Evolutionary conservation across 2,113 vertebrate genomes (phyloP).

Genomic region (Saguinus imperator): DNA sequence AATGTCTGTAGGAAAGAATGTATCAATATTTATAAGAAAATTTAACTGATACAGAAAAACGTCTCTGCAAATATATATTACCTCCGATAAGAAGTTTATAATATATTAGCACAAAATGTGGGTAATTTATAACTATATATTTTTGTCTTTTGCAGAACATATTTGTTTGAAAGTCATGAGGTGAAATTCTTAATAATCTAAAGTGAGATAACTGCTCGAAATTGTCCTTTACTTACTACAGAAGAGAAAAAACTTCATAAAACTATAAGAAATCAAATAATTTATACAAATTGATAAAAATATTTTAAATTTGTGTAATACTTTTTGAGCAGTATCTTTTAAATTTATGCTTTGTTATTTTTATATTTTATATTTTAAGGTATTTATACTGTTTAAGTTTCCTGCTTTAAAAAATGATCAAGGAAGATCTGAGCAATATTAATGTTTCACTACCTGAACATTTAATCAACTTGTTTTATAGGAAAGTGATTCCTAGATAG

Average conservation of each 20-base stretch:
- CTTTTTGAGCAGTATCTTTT: background rate
- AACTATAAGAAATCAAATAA: background rate
- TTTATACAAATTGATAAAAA: background rate
- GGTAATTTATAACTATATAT: background rate
- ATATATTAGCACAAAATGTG: background rate
- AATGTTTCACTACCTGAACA: background rate
- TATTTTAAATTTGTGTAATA: background rate
- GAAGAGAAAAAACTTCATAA: background rate
- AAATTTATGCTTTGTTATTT: slow-evolving; percentile 24
- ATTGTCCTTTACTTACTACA: background rate
- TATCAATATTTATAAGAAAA: background rate
- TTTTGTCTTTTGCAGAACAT: background rate
- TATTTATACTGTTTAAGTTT: background rate
- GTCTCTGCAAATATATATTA: background rate
- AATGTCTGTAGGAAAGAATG: background rate
- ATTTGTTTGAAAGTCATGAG: background rate
- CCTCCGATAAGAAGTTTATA: background rate
- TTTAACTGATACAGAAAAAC: background rate
- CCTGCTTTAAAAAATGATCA: background rate
- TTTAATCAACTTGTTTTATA: slow-evolving; percentile 48
- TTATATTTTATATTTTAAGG: background rate
- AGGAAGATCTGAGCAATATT: background rate
- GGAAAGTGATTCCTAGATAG: slow-evolving; percentile 28
- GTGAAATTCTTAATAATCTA: background rate
- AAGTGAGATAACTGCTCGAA: background rate